A percentile compares a stretch with the other conserved stretches of the same genome.
Evolutionary conservation across 2,113 vertebrate genomes (phyloP).

Genomic region (Strix aluco): DNA sequence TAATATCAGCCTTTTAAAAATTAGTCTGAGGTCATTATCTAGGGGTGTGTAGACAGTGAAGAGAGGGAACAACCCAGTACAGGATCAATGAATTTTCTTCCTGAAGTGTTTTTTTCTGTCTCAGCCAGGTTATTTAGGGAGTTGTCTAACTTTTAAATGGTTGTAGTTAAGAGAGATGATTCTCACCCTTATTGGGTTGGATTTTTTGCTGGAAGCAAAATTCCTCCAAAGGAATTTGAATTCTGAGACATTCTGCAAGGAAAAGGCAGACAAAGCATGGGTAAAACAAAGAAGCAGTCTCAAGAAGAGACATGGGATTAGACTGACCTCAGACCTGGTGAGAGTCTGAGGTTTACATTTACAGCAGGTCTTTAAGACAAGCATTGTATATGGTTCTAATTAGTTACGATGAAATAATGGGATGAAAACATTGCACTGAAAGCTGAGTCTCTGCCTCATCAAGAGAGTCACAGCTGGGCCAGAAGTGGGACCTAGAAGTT

Average conservation of each 20-base stretch:
- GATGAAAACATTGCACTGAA: not conserved
- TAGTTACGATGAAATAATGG: not conserved
- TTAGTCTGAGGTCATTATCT: not conserved
- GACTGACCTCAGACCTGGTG: not conserved
- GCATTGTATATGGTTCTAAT: not conserved
- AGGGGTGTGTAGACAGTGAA: not conserved
- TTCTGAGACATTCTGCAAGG: not conserved
- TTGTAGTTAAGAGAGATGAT: not conserved
- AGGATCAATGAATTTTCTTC: not conserved
- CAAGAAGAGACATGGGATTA: not conserved
- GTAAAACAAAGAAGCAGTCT: not conserved
- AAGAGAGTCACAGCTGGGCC: not conserved
- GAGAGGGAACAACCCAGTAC: not conserved
- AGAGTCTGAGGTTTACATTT: not conserved
- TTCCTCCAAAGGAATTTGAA: not conserved
- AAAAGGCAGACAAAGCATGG: not conserved
- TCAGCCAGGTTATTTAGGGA: not conserved
- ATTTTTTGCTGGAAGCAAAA: not conserved
- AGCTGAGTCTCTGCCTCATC: not conserved
- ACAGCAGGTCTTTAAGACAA: not conserved
- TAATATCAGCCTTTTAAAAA: not conserved
- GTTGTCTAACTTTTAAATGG: not conserved
- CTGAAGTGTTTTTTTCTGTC: not conserved
- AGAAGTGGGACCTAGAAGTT: not conserved
- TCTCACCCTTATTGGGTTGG: not conserved